Base-by-base conservation (phyloP, 2,888 invertebrate species). In the Apodemia duryi region DNA sequence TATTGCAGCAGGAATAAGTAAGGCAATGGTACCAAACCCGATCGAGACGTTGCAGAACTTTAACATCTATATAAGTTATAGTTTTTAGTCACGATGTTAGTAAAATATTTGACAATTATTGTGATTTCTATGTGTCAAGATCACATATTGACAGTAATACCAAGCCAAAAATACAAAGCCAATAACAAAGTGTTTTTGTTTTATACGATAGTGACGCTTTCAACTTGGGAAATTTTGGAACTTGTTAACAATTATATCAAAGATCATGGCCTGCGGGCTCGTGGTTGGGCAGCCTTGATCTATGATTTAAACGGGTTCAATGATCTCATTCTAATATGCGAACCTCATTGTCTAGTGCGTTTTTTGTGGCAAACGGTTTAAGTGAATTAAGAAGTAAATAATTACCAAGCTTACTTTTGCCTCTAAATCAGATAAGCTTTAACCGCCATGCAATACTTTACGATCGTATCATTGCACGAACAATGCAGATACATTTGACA, bases 291-390 rank as follows among this genome's bases (percentile, higher is more conserved):
- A 21, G 51, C 51, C 51, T 51, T 60, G 60, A 13, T 60, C 60
- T 32, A 60, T 35, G 60, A 73, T 79, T 77, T 81, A 77, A 69
- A 73, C 71, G 74, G 81, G 89, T 86, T 88, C 90, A 90, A 69
- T 85, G 82, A 90, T 89, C 90, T 85, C 85, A 74, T 82, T 80
- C 82, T 85, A 85, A 82, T 81, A 86, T 88, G 88, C 87, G 85
- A 85, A 86, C 80, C 84, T 87, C 88, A 85, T 88, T 87, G 88
- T 86, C 85, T 85, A 82, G 75, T 74, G 74, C 75, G 80, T 86
- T 88, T 89, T 88, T 89, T 88, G 84, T 85, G 80, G 80, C 81
- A 81, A 86, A 86, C 85, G 83, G 82, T 81, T 82, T 79, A 79
- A 81, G 77, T 79, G 76, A 80, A 81, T 81, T 78, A 77, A 80